Evolutionary conservation across 2,113 vertebrate species (phyloP), one percentile per base, ranked within the genome.

Genomic region (Diadophis punctatus): DNA sequence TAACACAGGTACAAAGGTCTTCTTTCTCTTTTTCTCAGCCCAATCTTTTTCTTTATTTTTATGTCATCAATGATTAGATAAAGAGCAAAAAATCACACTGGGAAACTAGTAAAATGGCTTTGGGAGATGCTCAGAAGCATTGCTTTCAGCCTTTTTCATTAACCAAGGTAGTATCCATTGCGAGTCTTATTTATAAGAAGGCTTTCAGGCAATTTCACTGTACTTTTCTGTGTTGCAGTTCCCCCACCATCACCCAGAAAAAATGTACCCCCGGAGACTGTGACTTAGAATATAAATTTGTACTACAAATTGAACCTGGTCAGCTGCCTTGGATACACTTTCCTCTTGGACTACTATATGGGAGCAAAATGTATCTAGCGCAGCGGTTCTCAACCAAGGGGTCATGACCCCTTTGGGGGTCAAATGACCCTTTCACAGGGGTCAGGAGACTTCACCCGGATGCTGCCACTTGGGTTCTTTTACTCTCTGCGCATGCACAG

Each of bases 151-250:
- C 96, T 97, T 97, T 43, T 97, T 97, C 95, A 96, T 96, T 97
- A 96, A 93, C 96, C 96, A 94, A 96, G 94, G 94, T 96, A 95
- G 97, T 97, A 96, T 98, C 55, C 97, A 96, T 95, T 93, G 22
- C 97, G 97, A 97, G 96, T 97, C 97, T 97, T 97, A 97, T 96
- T 98, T 98, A 97, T 97, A 98, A 98, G 96, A 94, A 97, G 97
- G 97, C 97, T 98, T 98, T 97, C 96, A 96, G 96, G 97, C 97
- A 98, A 97, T 98, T 98, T 98, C 97, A 97, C 96, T 97, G 96
- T 91, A 95, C 96, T 97, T 97, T 97, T 97, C 96, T 96, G 95
- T 94, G 95, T 97, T 96, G 96, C 95, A 55, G 94, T 22, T 22
- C 74, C 16, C 8, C 18, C n/a, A 68, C 30, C 27, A 60, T 1